Percentiles rank a stretch among this genome's conserved stretches.
These are phyloP conservation scores for Drosophila nikananu DNA, from an alignment of 1,140 invertebrate genomes.

Conservation along the genomic window DNA sequence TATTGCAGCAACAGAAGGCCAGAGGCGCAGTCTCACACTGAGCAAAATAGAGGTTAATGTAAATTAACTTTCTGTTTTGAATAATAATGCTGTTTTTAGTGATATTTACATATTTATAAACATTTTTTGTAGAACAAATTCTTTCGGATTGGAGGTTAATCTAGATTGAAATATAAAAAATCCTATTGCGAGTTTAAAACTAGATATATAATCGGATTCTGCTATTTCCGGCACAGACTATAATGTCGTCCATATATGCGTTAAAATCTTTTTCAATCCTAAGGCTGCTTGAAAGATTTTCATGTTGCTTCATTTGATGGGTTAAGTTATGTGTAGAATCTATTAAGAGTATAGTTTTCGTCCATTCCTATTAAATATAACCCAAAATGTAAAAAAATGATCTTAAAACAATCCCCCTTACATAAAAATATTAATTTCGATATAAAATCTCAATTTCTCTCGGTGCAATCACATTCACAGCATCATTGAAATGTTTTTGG, in stretches of 20 bases:
- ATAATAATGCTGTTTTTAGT: neutral
- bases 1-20: constrained; percentile 70
- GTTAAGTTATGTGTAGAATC: neutral
- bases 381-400: fast-evolving
- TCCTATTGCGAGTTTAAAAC: neutral
- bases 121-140: neutral
- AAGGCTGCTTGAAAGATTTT: too few relatives aligned
- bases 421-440: too few relatives aligned
- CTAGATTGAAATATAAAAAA: neutral
- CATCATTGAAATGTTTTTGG: constrained; percentile 81
- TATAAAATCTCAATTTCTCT: neutral
- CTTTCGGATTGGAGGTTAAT: neutral
- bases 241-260: too few relatives aligned
- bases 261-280: too few relatives aligned
- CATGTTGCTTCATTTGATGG: too few relatives aligned
- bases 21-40: constrained; percentile 7
- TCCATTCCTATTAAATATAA: neutral
- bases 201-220: neutral
- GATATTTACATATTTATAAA: neutral
- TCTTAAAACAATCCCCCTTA: too few relatives aligned
- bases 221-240: too few relatives aligned
- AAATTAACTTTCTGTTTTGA: neutral
- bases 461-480: constrained; percentile 32
- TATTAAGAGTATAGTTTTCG: neutral
- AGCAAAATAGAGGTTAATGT: neutral